phyloP scores from a whole-genome alignment of 2,797 vertebrate genomes.

The Sarcophilus harrisii region DNA sequence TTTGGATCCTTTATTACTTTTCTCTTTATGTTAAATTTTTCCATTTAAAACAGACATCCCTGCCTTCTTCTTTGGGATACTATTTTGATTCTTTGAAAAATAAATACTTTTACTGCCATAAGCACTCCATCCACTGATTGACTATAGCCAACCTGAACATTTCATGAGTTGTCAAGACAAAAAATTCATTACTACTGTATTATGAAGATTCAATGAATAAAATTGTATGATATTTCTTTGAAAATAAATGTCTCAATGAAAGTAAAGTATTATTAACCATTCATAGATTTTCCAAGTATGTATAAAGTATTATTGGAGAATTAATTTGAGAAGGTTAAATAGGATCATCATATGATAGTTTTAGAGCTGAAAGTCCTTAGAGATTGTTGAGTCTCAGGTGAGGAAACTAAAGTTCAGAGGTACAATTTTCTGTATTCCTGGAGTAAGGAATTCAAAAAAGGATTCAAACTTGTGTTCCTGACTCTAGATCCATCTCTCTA shows the following conservation, averaged over 20 bases:
- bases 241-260: background rate
- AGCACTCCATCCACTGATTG: background rate
- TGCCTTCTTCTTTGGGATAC: background rate
- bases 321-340: conserved; percentile 41
- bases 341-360: background rate
- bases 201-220: background rate
- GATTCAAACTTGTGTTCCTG: background rate
- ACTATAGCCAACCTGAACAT: background rate
- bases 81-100: background rate
- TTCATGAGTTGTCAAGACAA: background rate
- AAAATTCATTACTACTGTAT: background rate
- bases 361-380: background rate
- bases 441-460: background rate
- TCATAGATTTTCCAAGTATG: conserved; percentile 35
- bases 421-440: background rate
- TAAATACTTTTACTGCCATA: background rate
- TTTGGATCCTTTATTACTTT: background rate
- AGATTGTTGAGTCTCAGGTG: background rate
- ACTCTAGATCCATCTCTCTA: background rate
- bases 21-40: background rate
- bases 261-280: background rate
- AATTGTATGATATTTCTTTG: background rate
- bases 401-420: background rate
- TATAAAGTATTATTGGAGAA: background rate
- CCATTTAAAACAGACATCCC: background rate